phyloP scores from a whole-genome alignment of 2,888 invertebrate species.

The Drosophila paramelanica region DNA sequence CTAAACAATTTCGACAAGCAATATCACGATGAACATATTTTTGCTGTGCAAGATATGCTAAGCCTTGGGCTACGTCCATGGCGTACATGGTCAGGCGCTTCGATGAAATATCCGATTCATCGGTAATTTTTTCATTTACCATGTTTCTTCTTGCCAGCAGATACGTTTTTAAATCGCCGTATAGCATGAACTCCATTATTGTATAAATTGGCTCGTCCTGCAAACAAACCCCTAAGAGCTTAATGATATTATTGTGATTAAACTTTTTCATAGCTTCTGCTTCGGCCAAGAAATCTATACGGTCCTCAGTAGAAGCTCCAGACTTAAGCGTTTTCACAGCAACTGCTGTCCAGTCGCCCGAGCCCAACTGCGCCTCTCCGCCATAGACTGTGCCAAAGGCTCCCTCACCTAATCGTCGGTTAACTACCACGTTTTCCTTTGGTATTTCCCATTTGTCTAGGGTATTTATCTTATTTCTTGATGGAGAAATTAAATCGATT shows the following conservation, averaged over 20 bases:
- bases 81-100: conserved; percentile 94
- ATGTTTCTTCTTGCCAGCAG: conserved; percentile 93
- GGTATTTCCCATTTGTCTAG: conserved; percentile 95
- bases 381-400: conserved; percentile 96
- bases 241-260: conserved; percentile 94
- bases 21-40: conserved; percentile 96
- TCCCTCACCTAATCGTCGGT: conserved; percentile 94
- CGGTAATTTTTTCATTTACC: conserved; percentile 88
- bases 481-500: conserved; percentile 86
- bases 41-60: conserved; percentile 92
- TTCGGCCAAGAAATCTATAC: conserved; percentile 95
- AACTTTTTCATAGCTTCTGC: conserved; percentile 97
- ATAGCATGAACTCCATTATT: conserved; percentile 97
- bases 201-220: conserved; percentile 94
- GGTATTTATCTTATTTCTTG: conserved; percentile 85
- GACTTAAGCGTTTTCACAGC: conserved; percentile 95
- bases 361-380: conserved; percentile 91
- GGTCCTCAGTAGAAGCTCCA: conserved; percentile 93
- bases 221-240: conserved; percentile 93
- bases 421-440: conserved; percentile 93
- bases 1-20: conserved; percentile 91
- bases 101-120: conserved; percentile 91
- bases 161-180: conserved; percentile 96
- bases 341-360: conserved; percentile 92
- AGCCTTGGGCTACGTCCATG: conserved; percentile 93